phyloP scores from a whole-genome alignment of 2,113 vertebrate species.

The Chloebia gouldiae region DNA sequence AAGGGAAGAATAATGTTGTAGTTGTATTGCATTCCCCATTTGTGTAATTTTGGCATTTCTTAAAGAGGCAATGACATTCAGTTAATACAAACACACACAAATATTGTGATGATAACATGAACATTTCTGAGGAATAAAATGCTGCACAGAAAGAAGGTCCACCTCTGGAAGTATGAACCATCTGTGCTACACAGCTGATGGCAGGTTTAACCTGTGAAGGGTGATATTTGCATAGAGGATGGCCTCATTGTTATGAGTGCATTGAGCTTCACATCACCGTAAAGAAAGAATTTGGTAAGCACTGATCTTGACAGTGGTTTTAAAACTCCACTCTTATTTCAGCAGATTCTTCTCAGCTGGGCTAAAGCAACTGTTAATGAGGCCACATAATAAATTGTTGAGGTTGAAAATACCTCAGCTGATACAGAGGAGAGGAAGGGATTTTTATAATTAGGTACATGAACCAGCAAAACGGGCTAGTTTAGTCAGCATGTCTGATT shows the following conservation, averaged over 20 bases:
- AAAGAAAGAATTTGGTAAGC: neutral
- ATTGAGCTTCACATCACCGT: neutral
- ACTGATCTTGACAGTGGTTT: neutral
- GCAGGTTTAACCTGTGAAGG: neutral
- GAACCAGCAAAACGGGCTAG: constrained; percentile 31
- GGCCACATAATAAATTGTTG: neutral
- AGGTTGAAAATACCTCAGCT: neutral
- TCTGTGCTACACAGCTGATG: neutral
- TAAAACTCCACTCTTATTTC: neutral
- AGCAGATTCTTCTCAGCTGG: neutral
- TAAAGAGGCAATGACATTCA: neutral
- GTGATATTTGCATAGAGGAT: neutral
- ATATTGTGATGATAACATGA: neutral
- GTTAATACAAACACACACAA: neutral
- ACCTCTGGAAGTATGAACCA: neutral
- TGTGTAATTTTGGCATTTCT: neutral
- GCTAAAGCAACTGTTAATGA: neutral
- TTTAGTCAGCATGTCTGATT: neutral
- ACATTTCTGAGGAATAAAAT: neutral
- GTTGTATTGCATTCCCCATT: neutral
- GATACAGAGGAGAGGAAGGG: neutral
- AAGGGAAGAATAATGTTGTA: neutral
- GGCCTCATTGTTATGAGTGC: neutral
- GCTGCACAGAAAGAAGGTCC: neutral
- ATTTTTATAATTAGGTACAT: neutral